phyloP scores from a whole-genome alignment of 2,888 invertebrate species.

The Taphrorychus bicolor region DNA sequence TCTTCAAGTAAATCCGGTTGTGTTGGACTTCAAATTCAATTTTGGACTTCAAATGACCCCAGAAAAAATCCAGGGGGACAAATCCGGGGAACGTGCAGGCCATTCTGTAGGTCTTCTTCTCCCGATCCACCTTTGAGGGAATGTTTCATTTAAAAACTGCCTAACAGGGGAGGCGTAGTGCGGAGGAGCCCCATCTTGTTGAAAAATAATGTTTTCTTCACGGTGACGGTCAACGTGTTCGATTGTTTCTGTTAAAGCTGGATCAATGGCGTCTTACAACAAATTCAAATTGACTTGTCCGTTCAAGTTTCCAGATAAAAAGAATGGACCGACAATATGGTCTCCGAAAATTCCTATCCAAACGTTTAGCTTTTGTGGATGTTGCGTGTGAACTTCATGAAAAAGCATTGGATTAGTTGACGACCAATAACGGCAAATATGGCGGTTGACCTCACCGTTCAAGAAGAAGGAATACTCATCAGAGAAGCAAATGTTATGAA shows the following conservation, averaged over 20 bases:
- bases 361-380: neutral
- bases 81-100: neutral
- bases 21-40: neutral
- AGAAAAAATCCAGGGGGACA: neutral
- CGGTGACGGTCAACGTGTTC: no score
- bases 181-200: no score
- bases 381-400: constrained; percentile 2
- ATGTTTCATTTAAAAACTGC: no score
- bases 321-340: no score
- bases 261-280: no score
- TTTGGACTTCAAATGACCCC: neutral
- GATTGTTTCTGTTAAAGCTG: no score
- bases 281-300: no score
- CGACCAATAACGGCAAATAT: constrained; percentile 1
- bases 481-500: no score
- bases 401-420: neutral
- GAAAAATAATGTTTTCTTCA: no score
- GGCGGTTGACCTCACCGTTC: neutral
- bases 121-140: neutral
- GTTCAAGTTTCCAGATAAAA: no score
- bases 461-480: no score
- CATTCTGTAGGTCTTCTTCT: neutral
- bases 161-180: no score
- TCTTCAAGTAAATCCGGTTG: neutral
- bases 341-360: neutral